Evolutionary conservation across 2,888 invertebrate species (phyloP).

Genomic region (Apotomis betuletana): DNA sequence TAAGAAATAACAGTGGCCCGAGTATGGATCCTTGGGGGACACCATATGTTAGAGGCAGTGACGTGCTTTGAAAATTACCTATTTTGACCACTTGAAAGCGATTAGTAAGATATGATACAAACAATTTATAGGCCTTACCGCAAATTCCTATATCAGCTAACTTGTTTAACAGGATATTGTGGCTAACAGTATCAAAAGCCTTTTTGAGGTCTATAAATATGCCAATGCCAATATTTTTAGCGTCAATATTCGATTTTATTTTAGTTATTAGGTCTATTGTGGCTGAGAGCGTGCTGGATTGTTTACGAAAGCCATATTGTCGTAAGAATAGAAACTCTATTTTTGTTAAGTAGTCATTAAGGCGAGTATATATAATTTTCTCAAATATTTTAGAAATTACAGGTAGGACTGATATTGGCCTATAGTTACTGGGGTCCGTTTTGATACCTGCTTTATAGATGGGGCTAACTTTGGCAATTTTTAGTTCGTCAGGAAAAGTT

Average conservation of each 20-base stretch:
- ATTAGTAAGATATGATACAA: background rate
- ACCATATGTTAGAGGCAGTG: background rate
- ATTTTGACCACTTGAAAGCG: background rate
- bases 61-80: background rate
- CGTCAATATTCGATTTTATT: background rate
- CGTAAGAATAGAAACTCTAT: background rate
- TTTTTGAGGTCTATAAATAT: background rate
- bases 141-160: background rate
- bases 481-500: background rate
- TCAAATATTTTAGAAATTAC: background rate
- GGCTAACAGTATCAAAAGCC: no score
- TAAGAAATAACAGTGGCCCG: conserved; percentile 2
- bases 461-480: conserved; percentile 1
- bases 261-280: conserved; percentile 9
- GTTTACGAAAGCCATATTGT: background rate
- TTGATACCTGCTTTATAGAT: conserved; percentile 4
- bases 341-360: background rate
- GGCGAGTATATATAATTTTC: background rate
- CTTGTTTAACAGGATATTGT: background rate
- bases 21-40: conserved; percentile 4
- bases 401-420: background rate
- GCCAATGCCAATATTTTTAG: background rate
- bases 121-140: background rate
- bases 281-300: conserved; percentile 3
- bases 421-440: background rate